These are phyloP conservation scores for Synchiropus splendidus DNA, from an alignment of 2,113 vertebrate species.

Conservation along the genomic window DNA sequence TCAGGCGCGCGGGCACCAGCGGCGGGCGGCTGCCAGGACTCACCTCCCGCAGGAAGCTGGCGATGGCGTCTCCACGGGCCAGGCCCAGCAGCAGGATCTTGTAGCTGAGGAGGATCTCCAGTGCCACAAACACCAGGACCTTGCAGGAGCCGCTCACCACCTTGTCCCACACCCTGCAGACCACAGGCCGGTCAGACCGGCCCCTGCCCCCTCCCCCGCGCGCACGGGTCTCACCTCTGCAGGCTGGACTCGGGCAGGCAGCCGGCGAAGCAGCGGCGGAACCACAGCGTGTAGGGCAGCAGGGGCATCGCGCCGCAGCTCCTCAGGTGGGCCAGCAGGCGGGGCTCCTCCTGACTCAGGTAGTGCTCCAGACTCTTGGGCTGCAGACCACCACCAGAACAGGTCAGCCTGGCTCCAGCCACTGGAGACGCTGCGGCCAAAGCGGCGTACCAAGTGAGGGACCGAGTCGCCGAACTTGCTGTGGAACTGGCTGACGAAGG, in stretches of 20 bases:
- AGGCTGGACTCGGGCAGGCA: conserved; percentile 91
- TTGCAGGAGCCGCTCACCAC: conserved; percentile 97
- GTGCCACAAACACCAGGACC: conserved; percentile 89
- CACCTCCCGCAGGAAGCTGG: conserved; percentile 83
- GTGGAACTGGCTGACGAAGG: conserved; percentile 85
- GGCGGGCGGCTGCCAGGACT: conserved; percentile 51
- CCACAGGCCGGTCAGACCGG: background rate
- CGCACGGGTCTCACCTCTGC: conserved; percentile 70
- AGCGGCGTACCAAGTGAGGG: conserved; percentile 76
- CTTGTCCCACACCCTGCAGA: conserved; percentile 91
- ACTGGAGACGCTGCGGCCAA: background rate
- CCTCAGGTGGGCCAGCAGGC: conserved; percentile 80
- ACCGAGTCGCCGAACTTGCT: conserved; percentile 84
- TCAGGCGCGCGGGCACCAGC: background rate
- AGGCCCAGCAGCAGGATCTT: conserved; percentile 87
- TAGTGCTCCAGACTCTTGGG: conserved; percentile 92
- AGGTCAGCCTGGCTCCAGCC: conserved; percentile 7
- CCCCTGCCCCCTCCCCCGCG: no score
- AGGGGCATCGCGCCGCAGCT: conserved; percentile 62
- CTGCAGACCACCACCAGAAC: no score
- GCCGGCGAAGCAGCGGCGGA: conserved; percentile 88
- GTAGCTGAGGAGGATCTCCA: conserved; percentile 91
- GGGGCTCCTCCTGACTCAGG: conserved; percentile 83
- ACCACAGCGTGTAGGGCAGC: conserved; percentile 87
- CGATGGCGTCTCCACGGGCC: conserved; percentile 75